These are phyloP conservation scores for Coregonus sp. DNA, from an alignment of 2,797 vertebrate genomes.

Conservation along the genomic window DNA sequence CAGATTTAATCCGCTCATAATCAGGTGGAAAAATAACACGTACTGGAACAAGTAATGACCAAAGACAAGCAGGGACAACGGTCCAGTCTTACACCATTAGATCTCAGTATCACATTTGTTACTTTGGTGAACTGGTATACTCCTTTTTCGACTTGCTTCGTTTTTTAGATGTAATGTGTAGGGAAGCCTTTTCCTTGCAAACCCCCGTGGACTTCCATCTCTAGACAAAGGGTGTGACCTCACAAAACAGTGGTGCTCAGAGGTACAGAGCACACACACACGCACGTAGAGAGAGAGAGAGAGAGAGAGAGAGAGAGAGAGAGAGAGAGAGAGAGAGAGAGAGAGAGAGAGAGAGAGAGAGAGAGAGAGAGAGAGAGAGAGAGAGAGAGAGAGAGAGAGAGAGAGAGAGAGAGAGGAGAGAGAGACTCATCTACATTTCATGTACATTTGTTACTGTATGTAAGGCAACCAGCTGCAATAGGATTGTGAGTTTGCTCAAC, in stretches of 20 bases:
- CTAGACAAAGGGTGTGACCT: neutral
- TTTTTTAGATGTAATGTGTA: neutral
- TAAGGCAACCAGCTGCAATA: too few species aligned
- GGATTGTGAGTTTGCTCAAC: too few species aligned
- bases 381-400: neutral
- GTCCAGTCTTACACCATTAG: neutral
- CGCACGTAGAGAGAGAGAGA: neutral
- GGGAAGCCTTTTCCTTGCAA: neutral
- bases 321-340: neutral
- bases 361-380: neutral
- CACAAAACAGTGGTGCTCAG: neutral
- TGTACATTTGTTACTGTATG: too few species aligned
- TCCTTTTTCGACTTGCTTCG: neutral
- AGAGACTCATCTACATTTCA: too few species aligned
- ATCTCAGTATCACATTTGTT: too few species aligned
- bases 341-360: neutral
- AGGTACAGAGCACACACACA: neutral
- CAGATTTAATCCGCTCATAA: conserved; percentile 51
- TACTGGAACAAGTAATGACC: conserved; percentile 11
- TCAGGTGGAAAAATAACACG: conserved; percentile 24
- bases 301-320: neutral
- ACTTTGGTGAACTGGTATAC: neutral
- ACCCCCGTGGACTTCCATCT: neutral
- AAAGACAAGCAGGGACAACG: conserved; percentile 7
- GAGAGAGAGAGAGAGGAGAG: too few species aligned